Evolutionary conservation across 2,797 vertebrate species (phyloP).

Genomic region (Sebastes oblongus): DNA sequence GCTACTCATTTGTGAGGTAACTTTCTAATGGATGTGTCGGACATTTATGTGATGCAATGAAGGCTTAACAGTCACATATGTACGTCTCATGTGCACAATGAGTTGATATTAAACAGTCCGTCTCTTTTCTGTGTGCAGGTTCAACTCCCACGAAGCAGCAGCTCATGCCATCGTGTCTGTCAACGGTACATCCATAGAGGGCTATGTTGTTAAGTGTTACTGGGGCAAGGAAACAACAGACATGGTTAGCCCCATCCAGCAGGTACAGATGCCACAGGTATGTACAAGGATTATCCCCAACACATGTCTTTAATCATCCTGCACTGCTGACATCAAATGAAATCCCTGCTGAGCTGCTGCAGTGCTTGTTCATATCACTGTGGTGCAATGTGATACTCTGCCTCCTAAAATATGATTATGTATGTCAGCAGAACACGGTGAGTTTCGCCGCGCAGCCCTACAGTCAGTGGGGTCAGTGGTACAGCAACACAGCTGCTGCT

Average conservation of each 20-base stretch:
- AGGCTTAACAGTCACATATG: background rate
- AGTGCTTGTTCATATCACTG: background rate
- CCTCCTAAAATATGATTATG: constrained; percentile 30
- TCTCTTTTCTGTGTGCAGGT: constrained; percentile 70
- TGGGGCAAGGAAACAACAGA: constrained; percentile 98
- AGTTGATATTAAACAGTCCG: background rate
- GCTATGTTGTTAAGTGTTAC: constrained; percentile 95
- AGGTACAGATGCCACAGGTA: constrained; percentile 86
- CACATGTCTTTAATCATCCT: background rate
- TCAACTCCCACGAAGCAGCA: constrained; percentile 93
- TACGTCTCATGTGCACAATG: background rate
- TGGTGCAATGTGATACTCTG: constrained; percentile 15
- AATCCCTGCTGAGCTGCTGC: background rate
- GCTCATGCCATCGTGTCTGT: constrained; percentile 98
- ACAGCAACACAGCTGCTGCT: constrained; percentile 81
- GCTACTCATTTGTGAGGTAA: constrained; percentile 96
- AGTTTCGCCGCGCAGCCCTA: constrained; percentile 92
- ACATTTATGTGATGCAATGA: background rate
- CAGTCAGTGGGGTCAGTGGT: constrained; percentile 97
- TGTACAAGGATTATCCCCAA: background rate
- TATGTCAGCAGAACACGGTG: constrained; percentile 88
- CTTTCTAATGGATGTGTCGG: constrained; percentile 16
- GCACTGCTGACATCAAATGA: rapidly evolving
- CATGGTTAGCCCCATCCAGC: constrained; percentile 90
- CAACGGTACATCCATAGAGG: constrained; percentile 94